Base-by-base conservation (phyloP, 2,113 vertebrate species). In the Motacilla alba region DNA sequence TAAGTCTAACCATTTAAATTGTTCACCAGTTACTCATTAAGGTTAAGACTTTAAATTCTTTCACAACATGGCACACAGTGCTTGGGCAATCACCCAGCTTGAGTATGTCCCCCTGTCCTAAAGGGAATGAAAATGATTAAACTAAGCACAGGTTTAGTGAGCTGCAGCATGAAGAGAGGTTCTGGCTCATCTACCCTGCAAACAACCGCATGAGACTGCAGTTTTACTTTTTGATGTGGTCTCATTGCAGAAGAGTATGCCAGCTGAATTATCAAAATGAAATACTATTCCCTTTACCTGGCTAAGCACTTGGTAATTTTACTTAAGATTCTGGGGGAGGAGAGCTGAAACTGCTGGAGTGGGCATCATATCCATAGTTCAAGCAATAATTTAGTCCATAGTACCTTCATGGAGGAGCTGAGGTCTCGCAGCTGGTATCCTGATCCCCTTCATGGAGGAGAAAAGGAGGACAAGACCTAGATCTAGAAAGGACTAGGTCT, bases 211-310 rank as follows among this genome's bases (percentile, higher is more conserved):
- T 96, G 92, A 97, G 95, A 87, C 80, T 95, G 94, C 95, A 97
- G 95, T 93, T 95, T 93, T 83, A 62, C 76, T 96, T 96, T 96
- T 96, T 96, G 94, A 90, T 96, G 96, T 95, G 94, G 95, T 95
- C 88, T 94, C 5, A 0, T 90, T 92, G 87, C 69, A 93, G 76
- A 78, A 72, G 76, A 11, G 17, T 24, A 69, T 43, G 56, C 92
- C 86, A 90, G 66, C 41, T 82, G 73, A 92, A 86, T 62, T 93
- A 87, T 88, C 77, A 84, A 5, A 14, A 62, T 66, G 39, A 95
- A 89, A 86, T 75, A 13, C 41, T 89, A 46, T 68, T 96, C 88
- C 83, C 33, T 59, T 60, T 94, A 83, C 75, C 78, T 73, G 74
- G 77, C 13, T 73, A 87, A 89, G 82, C 14, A 28, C 24, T 72